These are phyloP conservation scores for human DNA, from an alignment of 2,113 vertebrate genomes.

Conservation along the genomic window DNA sequence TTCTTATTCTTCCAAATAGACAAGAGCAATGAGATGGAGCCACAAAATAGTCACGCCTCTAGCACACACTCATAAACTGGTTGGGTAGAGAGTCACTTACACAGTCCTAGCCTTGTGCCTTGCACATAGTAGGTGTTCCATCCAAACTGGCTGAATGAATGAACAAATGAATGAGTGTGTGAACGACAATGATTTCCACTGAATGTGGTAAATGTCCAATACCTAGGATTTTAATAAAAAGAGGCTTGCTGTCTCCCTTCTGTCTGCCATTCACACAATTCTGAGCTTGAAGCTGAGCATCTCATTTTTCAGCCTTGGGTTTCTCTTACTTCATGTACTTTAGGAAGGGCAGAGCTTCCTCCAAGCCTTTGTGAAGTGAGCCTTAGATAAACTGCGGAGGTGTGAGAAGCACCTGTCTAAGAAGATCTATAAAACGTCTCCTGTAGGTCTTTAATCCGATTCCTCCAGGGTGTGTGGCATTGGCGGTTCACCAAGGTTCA, in stretches of 20 bases:
- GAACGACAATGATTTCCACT: not conserved
- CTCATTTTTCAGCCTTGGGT: constrained; percentile 52
- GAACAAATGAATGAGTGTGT: not conserved
- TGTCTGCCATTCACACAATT: not conserved
- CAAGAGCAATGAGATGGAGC: not conserved
- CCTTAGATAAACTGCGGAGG: constrained; percentile 78
- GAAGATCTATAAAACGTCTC: constrained; percentile 66
- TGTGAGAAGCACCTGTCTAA: constrained; percentile 80
- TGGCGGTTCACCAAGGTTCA: constrained; percentile 65
- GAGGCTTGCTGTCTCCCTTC: not conserved
- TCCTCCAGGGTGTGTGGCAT: constrained; percentile 50
- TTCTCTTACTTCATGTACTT: constrained; percentile 47
- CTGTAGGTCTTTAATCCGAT: constrained; percentile 71
- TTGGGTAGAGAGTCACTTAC: not conserved
- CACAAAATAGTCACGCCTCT: not conserved
- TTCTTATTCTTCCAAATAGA: not conserved
- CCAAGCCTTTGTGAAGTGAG: constrained; percentile 60
- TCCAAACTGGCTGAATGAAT: not conserved
- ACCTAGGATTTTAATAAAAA: constrained; percentile 9
- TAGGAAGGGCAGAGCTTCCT: constrained; percentile 65
- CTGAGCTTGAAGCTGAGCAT: constrained; percentile 13
- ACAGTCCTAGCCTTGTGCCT: not conserved
- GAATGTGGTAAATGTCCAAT: not conserved
- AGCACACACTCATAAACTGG: not conserved
- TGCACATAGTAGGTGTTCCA: not conserved